Base-by-base conservation (phyloP, 2,888 invertebrate genomes). In the Coelogynopora nodosa region DNA sequence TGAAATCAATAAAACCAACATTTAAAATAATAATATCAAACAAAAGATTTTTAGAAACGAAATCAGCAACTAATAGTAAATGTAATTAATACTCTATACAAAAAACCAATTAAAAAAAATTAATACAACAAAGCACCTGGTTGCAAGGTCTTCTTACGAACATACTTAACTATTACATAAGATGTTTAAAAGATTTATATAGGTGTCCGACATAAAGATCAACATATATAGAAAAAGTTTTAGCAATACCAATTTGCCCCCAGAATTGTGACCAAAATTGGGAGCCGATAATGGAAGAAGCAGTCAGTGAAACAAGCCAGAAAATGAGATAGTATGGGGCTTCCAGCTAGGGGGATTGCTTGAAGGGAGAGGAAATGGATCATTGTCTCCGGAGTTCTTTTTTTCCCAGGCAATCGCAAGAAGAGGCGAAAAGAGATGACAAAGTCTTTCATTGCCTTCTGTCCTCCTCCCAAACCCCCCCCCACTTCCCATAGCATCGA, bases 351-450 rank as follows among this genome's bases (percentile, higher is more conserved):
- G 27, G 23, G 23, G 5, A 74, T 5, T 74, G 5, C 74, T 74
- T 74, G 74, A 74, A 13, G 74, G 23, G 74, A 74, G 74, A 74
- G 2, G 74, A 26, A 74, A 74, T 74, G 74, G 74, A 74, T 74
- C 74, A 74, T 74, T 74, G 74, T 74, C 2, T 74, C 74, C 23
- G 18, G 2, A 2, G 5, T 13, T 74, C 23, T 26, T 74, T 26
- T n/a, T 74, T 74, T 74, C 74, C 74, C 23, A 13, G 74, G 74
- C 74, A 74, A 74, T 74, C 74, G 18, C 18, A n/a, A 49, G 74
- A 23, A 74, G 74, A 74, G 2, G 74, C 5, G 74, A 74, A 26
- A 74, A 26, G 74, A 23, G 74, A 74, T 74, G 74, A 74, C 74
- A 23, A 74, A 74, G 74, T 74, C 74, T 74, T 26, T 23, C 23